Conservation (phyloP, 2,113 vertebrate genomes). For the Plestiodon gilberti region DNA sequence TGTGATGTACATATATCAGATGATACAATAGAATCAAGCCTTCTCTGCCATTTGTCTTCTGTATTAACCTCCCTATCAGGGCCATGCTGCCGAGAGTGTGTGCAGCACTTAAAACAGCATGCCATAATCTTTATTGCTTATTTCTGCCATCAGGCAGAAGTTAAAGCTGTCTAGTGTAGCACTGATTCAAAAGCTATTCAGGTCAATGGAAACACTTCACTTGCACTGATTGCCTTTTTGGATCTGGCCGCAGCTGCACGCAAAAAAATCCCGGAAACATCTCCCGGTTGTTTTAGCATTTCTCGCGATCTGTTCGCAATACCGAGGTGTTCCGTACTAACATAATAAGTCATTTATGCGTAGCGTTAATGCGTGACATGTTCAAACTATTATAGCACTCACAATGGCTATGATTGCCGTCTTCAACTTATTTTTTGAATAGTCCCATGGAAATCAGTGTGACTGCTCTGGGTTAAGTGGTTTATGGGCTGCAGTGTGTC, state of each 20-base stretch:
- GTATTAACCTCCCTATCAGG: conserved; percentile 35
- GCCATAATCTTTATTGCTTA: conserved; percentile 29
- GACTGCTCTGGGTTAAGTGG: conserved; percentile 13
- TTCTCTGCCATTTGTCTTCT: conserved; percentile 54
- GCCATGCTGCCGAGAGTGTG: conserved; percentile 27
- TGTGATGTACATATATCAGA: conserved; percentile 57
- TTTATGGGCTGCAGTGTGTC: neutral
- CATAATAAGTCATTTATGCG: neutral
- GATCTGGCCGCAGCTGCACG: neutral
- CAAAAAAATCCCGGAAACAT: conserved; percentile 3
- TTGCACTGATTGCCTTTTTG: conserved; percentile 11
- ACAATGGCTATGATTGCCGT: neutral
- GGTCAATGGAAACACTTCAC: conserved; percentile 13
- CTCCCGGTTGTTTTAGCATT: neutral
- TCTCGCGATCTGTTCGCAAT: neutral
- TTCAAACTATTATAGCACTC: neutral
- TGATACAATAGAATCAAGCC: conserved; percentile 41
- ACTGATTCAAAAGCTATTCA: conserved; percentile 19
- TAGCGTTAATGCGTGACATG: neutral
- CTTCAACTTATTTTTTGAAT: neutral
- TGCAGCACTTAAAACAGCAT: conserved; percentile 9
- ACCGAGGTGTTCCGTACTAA: neutral
- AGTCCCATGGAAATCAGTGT: neutral
- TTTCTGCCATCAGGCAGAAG: conserved; percentile 36
- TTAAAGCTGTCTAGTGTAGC: conserved; percentile 22